Percentiles rank a stretch among this genome's conserved stretches.
phyloP scores from a whole-genome alignment of 2,888 invertebrate genomes.

The Alloplasta piceator region DNA sequence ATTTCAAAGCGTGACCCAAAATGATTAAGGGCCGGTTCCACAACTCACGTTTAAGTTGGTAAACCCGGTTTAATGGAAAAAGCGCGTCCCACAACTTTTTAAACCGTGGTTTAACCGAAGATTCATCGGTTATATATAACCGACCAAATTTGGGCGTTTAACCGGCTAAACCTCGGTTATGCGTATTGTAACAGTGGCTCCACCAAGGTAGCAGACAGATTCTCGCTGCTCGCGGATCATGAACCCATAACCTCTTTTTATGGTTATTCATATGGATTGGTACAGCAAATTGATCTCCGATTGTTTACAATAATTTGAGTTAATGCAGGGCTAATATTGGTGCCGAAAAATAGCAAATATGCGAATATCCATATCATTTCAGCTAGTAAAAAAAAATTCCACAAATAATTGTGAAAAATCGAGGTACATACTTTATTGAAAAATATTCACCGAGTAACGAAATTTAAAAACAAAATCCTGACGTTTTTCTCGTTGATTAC shows the following conservation, averaged over 20 bases:
- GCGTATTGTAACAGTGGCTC: slow-evolving; percentile 3
- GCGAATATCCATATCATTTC: too few species aligned
- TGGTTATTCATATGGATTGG: not conserved
- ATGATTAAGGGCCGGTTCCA: slow-evolving; percentile 6
- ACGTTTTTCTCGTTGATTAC: too few species aligned
- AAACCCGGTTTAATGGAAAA: slow-evolving; percentile 16
- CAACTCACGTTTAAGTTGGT: slow-evolving; percentile 13
- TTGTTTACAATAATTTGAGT: not conserved
- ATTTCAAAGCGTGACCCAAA: too few species aligned
- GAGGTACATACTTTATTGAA: too few species aligned
- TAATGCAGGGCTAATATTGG: not conserved
- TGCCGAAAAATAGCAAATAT: not conserved
- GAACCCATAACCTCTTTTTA: slow-evolving; percentile 11
- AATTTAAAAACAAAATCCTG: too few species aligned
- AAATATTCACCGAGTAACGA: too few species aligned
- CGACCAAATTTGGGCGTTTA: slow-evolving; percentile 3
- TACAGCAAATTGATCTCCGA: too few species aligned
- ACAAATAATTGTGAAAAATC: too few species aligned
- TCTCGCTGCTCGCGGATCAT: too few species aligned
- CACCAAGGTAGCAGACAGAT: not conserved
- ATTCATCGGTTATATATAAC: slow-evolving; percentile 18
- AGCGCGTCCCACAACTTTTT: slow-evolving; percentile 18
- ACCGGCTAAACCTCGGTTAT: slow-evolving; percentile 16
- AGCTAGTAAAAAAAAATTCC: too few species aligned
- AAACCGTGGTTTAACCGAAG: slow-evolving; percentile 1